Evolutionary conservation across 2,797 vertebrate species (phyloP).

Genomic region (Rhynchotus rufescens): DNA sequence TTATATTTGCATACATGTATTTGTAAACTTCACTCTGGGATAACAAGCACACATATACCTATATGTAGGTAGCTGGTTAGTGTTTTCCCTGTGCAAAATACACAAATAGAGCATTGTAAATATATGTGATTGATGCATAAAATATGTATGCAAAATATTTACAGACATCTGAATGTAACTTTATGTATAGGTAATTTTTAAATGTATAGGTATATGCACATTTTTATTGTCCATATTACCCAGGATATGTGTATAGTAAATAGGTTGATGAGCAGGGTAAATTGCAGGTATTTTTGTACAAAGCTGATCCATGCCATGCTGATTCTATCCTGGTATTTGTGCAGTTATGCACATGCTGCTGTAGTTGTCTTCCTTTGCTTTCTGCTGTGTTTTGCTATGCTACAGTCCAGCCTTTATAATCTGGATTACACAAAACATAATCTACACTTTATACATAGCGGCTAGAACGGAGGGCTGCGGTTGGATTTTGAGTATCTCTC

Average conservation of each 20-base stretch:
- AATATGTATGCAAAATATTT: not conserved
- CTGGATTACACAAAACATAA: not conserved
- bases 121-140: not conserved
- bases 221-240: not conserved
- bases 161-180: not conserved
- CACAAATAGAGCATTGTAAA: not conserved
- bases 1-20: not conserved
- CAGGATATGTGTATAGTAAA: not conserved
- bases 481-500: not conserved
- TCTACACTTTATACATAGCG: not conserved
- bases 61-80: not conserved
- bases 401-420: not conserved
- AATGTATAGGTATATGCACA: not conserved
- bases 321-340: not conserved
- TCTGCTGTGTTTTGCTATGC: not conserved
- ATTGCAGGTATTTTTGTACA: not conserved
- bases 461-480: not conserved
- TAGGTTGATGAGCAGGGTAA: not conserved
- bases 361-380: not conserved
- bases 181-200: not conserved
- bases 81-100: not conserved
- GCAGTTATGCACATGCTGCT: accelerated
- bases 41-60: not conserved
- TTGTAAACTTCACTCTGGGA: not conserved
- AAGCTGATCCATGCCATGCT: not conserved